These are phyloP conservation scores for Pocillopora damicornis DNA, from an alignment of 64 coral and sea anemone genomes.

Conservation along the genomic window DNA sequence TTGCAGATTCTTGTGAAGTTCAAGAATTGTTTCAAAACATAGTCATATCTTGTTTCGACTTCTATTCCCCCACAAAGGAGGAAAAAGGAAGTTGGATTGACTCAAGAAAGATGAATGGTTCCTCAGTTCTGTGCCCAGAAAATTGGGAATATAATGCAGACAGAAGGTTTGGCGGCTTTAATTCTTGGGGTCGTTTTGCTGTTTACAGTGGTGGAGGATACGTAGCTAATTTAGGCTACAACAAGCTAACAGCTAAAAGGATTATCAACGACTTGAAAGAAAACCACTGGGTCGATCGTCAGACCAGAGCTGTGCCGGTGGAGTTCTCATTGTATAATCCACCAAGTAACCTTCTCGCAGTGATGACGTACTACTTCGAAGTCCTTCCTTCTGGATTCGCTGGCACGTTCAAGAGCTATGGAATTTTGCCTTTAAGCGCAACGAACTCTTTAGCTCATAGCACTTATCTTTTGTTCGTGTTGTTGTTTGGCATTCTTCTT, in stretches of 20 bases:
- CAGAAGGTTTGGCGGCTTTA: background rate
- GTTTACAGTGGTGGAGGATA: constrained; percentile 51
- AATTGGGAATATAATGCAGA: constrained; percentile 40
- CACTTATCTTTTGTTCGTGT: background rate
- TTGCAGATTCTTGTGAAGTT: constrained; percentile 15
- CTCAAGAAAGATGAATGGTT: background rate
- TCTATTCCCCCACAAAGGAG: constrained; percentile 3
- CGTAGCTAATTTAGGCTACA: constrained; percentile 58
- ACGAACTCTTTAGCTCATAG: background rate
- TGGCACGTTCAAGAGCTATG: constrained; percentile 7
- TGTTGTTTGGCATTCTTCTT: constrained; percentile 22
- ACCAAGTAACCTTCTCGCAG: constrained; percentile 16
- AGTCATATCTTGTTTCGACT: constrained; percentile 18
- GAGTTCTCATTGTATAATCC: constrained; percentile 50
- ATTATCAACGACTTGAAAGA: constrained; percentile 27
- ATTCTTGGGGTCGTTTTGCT: constrained; percentile 5
- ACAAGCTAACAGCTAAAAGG: background rate
- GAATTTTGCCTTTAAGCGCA: constrained; percentile 8
- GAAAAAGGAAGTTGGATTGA: background rate
- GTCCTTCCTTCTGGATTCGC: constrained; percentile 26
- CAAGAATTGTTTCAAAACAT: background rate
- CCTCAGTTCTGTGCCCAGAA: constrained; percentile 27
- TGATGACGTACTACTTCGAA: constrained; percentile 23
- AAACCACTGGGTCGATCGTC: constrained; percentile 56
- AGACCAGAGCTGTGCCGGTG: constrained; percentile 47